Conservation (phyloP, 2,888 invertebrate genomes). For the Hanleya hanleyi region DNA sequence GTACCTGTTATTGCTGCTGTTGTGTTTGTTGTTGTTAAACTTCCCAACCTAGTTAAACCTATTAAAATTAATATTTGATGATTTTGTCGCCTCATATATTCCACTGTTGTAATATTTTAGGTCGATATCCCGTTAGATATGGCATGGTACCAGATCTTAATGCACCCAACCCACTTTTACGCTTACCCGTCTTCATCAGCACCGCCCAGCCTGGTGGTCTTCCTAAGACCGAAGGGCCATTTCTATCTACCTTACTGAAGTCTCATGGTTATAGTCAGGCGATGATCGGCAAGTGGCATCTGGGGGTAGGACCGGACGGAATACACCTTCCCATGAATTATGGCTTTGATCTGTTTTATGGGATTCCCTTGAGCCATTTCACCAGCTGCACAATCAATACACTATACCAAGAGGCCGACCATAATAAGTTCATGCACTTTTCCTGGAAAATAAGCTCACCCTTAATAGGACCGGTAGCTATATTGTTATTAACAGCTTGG, state of each 20-base stretch:
- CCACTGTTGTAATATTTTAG: slow-evolving; percentile 15
- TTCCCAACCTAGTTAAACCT: no score
- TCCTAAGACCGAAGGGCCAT: background rate
- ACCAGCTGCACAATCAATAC: slow-evolving; percentile 19
- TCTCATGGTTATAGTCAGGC: slow-evolving; percentile 6
- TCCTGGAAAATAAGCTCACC: slow-evolving; percentile 5
- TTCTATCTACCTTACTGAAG: slow-evolving; percentile 10
- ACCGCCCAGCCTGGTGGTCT: slow-evolving; percentile 30
- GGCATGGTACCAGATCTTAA: slow-evolving; percentile 24
- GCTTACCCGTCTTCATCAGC: slow-evolving; percentile 26
- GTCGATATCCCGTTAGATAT: slow-evolving; percentile 21
- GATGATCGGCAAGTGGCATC: slow-evolving; percentile 28
- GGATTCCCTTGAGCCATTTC: slow-evolving; percentile 19
- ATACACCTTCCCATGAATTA: slow-evolving; percentile 17
- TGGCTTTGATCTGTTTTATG: slow-evolving; percentile 33
- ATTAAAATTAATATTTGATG: no score
- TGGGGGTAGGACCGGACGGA: slow-evolving; percentile 11
- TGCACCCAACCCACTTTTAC: slow-evolving; percentile 10
- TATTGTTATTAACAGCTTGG: slow-evolving; percentile 14
- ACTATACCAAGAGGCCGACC: slow-evolving; percentile 19
- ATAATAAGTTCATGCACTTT: slow-evolving; percentile 16
- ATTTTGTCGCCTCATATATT: no score
- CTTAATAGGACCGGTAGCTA: slow-evolving; percentile 3
- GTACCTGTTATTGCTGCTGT: no score
- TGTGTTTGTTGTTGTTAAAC: no score